Base-by-base conservation (phyloP, 2,113 vertebrate species). In the Aleadryas rufinucha region DNA sequence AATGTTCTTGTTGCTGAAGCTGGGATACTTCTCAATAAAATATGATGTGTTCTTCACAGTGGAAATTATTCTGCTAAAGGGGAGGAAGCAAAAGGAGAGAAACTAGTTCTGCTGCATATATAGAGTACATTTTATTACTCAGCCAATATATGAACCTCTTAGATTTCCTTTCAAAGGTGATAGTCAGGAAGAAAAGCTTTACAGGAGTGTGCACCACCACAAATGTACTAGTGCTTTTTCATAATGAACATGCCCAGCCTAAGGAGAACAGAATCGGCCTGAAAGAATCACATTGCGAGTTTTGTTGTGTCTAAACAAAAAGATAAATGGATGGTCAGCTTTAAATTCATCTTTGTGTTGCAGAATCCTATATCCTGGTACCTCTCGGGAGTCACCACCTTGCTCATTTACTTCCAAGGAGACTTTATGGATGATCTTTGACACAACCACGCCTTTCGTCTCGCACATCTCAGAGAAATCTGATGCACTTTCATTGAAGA, bases 391-490 rank as follows among this genome's bases (percentile, higher is more conserved):
- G 22, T 98, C 98, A 0, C 97, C 96, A 13, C 98, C 98, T 72
- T 98, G 98, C 90, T 98, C 98, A 3, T 92, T 96, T 31, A 98
- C 97, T 94, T 98, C 98, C 92, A 98, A 82, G 44, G 94, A 97
- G 78, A 97, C 97, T 93, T 95, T 97, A 72, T 98, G 98, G 85
- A 98, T 95, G 52, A 98, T 93, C 61, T 97, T 96, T 4, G 98
- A 98, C 39, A 98, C 72, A 72, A 96, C 90, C 31, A 98, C 96
- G 22, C 98, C 98, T 96, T 98, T 98, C 18, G 96, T 89, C 93
- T 98, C 98, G 76, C 98, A 98, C 97, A 98, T 98, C 39, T 97
- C 98, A 59, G 98, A 98, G 93, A 98, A 98, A 96, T 98, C 98
- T 39, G 98, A 98, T 37, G 91, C 14, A 0, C 64, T 94, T 87